These are phyloP conservation scores for Drosophila tsacasi DNA, from an alignment of 1,140 invertebrate species.

Conservation along the genomic window DNA sequence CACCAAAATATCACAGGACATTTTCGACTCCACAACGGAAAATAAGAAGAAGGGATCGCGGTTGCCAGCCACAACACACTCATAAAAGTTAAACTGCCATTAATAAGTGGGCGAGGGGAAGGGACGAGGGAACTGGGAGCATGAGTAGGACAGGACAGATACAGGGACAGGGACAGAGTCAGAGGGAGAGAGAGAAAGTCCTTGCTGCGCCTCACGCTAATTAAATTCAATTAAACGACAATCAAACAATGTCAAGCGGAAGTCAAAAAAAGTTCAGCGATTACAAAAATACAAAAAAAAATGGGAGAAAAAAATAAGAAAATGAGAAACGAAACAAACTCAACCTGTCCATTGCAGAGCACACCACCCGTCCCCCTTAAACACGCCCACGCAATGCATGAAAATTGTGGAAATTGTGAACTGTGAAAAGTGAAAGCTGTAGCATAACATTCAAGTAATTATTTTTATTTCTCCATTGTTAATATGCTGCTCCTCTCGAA, in stretches of 20 bases:
- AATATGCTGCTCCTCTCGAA: background rate
- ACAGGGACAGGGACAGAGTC: constrained; percentile 9
- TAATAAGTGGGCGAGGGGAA: constrained; percentile 56
- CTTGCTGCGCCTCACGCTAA: constrained; percentile 76
- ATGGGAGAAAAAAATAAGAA: constrained; percentile 11
- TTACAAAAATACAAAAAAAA: constrained; percentile 26
- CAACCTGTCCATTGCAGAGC: constrained; percentile 40
- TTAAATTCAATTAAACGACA: constrained; percentile 85
- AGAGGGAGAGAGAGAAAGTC: constrained; percentile 16
- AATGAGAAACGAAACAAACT: constrained; percentile 33
- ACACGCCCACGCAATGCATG: constrained; percentile 30
- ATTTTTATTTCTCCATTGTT: constrained; percentile 60
- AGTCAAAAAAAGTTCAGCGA: constrained; percentile 63
- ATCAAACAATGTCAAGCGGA: constrained; percentile 84
- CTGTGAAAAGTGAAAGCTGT: constrained; percentile 80
- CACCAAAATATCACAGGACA: constrained; percentile 18
- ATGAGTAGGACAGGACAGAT: background rate
- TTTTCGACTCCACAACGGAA: background rate
- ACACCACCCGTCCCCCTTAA: background rate
- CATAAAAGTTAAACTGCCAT: constrained; percentile 77
- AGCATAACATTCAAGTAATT: constrained; percentile 79
- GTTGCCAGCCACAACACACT: constrained; percentile 62
- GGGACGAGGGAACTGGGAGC: background rate
- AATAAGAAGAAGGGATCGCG: constrained; percentile 14
- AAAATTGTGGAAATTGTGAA: constrained; percentile 56